Base-by-base conservation (phyloP, 2,888 invertebrate genomes). In the Drosophila monieri region DNA sequence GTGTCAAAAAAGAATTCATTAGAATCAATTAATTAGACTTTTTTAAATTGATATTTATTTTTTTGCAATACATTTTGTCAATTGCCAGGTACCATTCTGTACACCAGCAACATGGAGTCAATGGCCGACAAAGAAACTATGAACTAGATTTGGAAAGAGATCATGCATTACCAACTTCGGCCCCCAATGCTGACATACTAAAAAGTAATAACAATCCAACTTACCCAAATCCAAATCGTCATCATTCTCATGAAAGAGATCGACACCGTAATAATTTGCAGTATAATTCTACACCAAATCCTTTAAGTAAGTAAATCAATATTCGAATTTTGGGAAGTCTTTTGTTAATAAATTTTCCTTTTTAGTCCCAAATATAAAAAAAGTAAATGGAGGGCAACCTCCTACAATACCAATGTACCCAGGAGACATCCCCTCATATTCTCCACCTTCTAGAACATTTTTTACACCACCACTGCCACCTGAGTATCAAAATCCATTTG, bases 391-490 rank as follows among this genome's bases (percentile, higher is more conserved):
- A 77, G 94, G 92, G 78, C 94, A 92, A 90, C 94, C 90, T 85
- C 94, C 92, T 79, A 94, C 93, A 75, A 94, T 93, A 89, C 94
- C 92, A 12, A 93, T 93, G 90, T 93, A 93, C 80, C 92, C 93
- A 14, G 95, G 94, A 52, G 95, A 96, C 78, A 93, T 96, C 77
- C 96, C 96, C 39, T 96, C 95, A 37, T 97, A 97, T 91, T 95
- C 96, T 25, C 96, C 96, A 54, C 96, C 97, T 21, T 95, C 95
- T 32, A 92, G 96, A 62, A 93, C 95, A 12, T 95, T 96, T 90
- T 95, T 95, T 91, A 97, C 97, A 0, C 97, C 97, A 1, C 96
- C 96, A 0, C 91, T 97, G 74, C 97, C 96, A 12, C 96, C 96
- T 8, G 96, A 96, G 91, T 96, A 95, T 89, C 94, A 94, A 70